Evolutionary conservation across 2,797 vertebrate genomes (phyloP), one percentile per base, ranked within the genome.

Genomic region (Geotrypetes seraphini): DNA sequence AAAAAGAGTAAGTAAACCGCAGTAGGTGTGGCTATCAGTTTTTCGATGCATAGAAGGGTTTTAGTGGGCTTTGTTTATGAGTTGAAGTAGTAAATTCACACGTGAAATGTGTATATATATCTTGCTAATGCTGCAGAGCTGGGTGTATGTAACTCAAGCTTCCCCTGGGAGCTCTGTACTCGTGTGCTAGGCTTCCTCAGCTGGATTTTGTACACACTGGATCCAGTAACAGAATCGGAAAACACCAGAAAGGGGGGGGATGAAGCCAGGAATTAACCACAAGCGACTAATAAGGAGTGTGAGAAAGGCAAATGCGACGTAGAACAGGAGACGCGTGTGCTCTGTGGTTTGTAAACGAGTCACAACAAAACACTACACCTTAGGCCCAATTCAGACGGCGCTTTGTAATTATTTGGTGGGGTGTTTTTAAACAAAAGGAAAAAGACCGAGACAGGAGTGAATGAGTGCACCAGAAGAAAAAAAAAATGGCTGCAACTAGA

Each of bases 131-230:
- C 25, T 16, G 33, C 12, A 24, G 20, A 28, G n/a, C 34, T 47
- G 53, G 62, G 45, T 67, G 90, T 87, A 92, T 67, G 90, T 87
- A 92, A 93, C 76, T 61, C 28, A 78, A 91, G 75, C 66, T 57
- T 81, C 78, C 85, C 85, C 33, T 3, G 50, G 71, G 76, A 55
- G 49, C 42, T 69, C 58, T 71, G 73, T 67, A 79, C 74, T 80
- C 78, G 73, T 63, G 66, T 14, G 23, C 57, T 47, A 58, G 66
- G 57, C 53, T 80, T 63, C 60, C 53, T 51, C 29, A 23, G 33
- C 45, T 36, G 47, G 63, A 22, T 27, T 29, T 51, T 71, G 71
- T 31, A 47, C 41, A 41, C 43, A 46, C n/a, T 4, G n/a, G 54
- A 78, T 69, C 43, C 65, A 60, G 64, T 71, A 69, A 71, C 58